Conservation (phyloP, 2,113 vertebrate species). For the Delphinapterus leucas region DNA sequence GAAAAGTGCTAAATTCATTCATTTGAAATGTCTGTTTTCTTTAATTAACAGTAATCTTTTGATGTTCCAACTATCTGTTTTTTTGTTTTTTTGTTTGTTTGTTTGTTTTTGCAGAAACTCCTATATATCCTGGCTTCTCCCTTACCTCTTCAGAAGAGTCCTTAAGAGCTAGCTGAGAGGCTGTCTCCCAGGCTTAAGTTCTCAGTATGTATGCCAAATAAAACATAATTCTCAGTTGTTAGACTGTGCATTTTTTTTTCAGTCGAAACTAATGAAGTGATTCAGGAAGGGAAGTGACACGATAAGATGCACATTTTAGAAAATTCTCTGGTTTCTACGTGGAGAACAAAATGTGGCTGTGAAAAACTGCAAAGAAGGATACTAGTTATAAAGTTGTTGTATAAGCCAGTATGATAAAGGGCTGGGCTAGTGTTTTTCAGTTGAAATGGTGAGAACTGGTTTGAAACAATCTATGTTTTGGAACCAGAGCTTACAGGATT, state of each 20-base stretch:
- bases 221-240: neutral
- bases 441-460: neutral
- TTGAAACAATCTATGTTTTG: neutral
- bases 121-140: neutral
- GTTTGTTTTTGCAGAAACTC: neutral
- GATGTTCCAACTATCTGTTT: neutral
- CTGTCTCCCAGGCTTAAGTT: neutral
- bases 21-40: neutral
- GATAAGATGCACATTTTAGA: neutral
- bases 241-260: rapidly evolving
- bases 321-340: neutral
- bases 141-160: neutral
- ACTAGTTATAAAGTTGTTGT: neutral
- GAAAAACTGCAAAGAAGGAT: neutral
- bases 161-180: neutral
- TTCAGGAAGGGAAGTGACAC: neutral
- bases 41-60: neutral
- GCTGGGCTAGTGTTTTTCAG: neutral
- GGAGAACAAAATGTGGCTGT: neutral
- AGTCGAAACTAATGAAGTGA: neutral
- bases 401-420: neutral
- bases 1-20: neutral
- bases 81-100: neutral
- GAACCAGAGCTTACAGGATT: neutral
- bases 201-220: neutral